Evolutionary conservation across 2,797 vertebrate species (phyloP), one percentile per base, ranked within the genome.

Genomic region (Psittacula derbiana): DNA sequence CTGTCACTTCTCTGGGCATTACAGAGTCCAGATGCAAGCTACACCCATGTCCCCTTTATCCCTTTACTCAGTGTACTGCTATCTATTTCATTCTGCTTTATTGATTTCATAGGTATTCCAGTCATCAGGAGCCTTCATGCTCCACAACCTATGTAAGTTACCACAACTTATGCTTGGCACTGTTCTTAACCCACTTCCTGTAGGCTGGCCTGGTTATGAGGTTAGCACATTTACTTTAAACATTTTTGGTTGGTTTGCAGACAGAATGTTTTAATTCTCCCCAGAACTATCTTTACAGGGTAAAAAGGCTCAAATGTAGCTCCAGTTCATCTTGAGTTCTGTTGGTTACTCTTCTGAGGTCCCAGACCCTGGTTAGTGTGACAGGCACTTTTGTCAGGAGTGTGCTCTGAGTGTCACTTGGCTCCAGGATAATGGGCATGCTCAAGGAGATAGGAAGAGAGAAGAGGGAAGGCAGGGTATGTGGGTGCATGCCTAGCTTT

Each of bases 311-410:
- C 62, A 61, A 50, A 53, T 31, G 8, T 50, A 27, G 11, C 52
- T 88, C 19, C 49, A 33, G 4, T 52, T 72, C 12, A 20, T 19
- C 19, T 43, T 7, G 3, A 38, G 8, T 19, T 57, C 21, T 21
- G 2, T 41, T n/a, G 15, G 20, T 44, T n/a, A 12, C 36, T 64
- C 24, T 79, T 17, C 33, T 43, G 61, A 36, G 18, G 12, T 36
- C 27, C 43, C 33, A 47, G 53, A 19, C 8, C 7, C 19, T 4
- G 1, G 2, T 44, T 60, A 38, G 10, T 28, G 13, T 0, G 0
- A 57, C 2, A 3, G n/a, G 18, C 2, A 6, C 8, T 49, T 53
- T 65, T 55, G 36, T n/a, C 13, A 49, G 41, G 23, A 5, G 2
- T 30, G 16, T 69, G 23, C 25, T 62, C 21, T 3, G 19, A 36